Evolutionary conservation across 2,113 vertebrate genomes (phyloP).

Genomic region (Conger conger): DNA sequence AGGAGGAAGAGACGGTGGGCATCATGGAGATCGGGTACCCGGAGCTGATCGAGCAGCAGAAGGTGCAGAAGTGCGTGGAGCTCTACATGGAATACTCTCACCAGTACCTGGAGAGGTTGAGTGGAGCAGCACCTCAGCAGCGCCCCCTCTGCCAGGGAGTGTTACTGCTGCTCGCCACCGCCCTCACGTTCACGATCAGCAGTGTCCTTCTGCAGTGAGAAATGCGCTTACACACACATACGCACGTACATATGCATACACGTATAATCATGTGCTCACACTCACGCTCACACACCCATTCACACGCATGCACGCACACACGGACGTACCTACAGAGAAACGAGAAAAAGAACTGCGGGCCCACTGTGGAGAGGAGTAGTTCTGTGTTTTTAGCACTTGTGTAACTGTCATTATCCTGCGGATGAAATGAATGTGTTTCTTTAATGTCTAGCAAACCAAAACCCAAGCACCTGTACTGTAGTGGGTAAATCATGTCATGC

Average conservation of each 20-base stretch:
- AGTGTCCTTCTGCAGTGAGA: conserved; percentile 62
- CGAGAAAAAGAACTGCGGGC: neutral
- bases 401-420: neutral
- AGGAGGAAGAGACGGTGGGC: conserved; percentile 55
- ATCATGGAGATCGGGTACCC: conserved; percentile 69
- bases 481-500: too few relatives aligned
- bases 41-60: conserved; percentile 60
- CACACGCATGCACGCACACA: too few relatives aligned
- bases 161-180: conserved; percentile 49
- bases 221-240: neutral
- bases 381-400: neutral
- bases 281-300: neutral
- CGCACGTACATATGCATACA: neutral
- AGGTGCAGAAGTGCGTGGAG: conserved; percentile 58
- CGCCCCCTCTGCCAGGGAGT: conserved; percentile 29
- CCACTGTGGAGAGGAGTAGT: neutral
- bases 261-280: neutral
- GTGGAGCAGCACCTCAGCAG: neutral
- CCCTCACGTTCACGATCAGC: conserved; percentile 54
- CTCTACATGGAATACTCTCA: conserved; percentile 58
- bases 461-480: neutral
- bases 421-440: neutral
- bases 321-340: neutral
- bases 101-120: conserved; percentile 35
- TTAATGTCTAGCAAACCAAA: neutral